phyloP scores from a whole-genome alignment of 1,140 invertebrate genomes.

The Dryas iulia region DNA sequence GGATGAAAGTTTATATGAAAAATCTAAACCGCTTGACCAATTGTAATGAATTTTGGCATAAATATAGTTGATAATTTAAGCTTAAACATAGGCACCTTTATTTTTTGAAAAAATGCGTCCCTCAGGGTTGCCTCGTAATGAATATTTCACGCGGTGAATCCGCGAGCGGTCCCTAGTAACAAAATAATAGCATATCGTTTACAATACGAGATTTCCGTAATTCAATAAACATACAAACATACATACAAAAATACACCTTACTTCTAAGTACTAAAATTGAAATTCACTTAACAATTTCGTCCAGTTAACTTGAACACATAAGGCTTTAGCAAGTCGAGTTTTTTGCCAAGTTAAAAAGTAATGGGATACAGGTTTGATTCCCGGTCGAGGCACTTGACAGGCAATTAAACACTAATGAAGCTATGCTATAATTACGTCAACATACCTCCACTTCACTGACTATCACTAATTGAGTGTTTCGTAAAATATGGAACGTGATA shows the following conservation, averaged over 20 bases:
- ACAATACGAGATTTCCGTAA: slow-evolving; percentile 23
- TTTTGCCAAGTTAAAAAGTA: slow-evolving; percentile 14
- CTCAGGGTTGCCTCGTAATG: too few species aligned
- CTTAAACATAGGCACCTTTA: too few species aligned
- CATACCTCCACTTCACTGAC: not conserved
- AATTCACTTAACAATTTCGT: not conserved
- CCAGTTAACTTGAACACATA: slow-evolving; percentile 11
- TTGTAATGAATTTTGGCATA: too few species aligned
- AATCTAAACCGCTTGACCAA: too few species aligned
- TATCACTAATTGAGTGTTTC: slow-evolving; percentile 17
- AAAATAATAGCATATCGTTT: slow-evolving; percentile 16
- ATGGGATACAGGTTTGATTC: slow-evolving; percentile 22
- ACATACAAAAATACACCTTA: not conserved
- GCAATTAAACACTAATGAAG: slow-evolving; percentile 22
- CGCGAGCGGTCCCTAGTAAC: too few species aligned
- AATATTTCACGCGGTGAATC: too few species aligned
- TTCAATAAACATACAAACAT: not conserved
- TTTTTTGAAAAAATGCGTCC: too few species aligned
- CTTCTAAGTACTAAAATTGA: not conserved
- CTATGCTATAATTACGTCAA: slow-evolving; percentile 14
- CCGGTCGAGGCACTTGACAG: slow-evolving; percentile 1
- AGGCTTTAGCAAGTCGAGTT: slow-evolving; percentile 12
- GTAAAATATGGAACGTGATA: slow-evolving; percentile 9
- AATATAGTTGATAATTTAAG: too few species aligned
- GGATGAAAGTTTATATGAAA: too few species aligned